Evolutionary conservation across 2,113 vertebrate genomes (phyloP).

Genomic region (Barbus barbus): DNA sequence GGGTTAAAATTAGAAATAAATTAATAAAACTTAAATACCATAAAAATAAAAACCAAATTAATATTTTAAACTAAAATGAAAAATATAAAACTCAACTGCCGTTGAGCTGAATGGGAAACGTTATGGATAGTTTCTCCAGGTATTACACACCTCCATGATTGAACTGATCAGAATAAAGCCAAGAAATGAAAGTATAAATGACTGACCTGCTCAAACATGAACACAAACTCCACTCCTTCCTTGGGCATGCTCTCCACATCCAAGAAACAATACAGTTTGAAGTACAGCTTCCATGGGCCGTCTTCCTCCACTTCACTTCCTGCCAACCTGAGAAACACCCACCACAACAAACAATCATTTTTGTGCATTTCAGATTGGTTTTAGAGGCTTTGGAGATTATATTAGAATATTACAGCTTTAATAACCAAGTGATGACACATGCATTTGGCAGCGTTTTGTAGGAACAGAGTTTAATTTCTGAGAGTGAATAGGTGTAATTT

Average conservation of each 20-base stretch:
- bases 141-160: neutral
- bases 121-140: neutral
- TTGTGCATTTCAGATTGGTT: neutral
- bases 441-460: neutral
- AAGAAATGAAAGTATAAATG: neutral
- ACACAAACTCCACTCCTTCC: slow-evolving; percentile 91
- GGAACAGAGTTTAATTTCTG: neutral
- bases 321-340: slow-evolving; percentile 72
- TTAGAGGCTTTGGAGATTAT: neutral
- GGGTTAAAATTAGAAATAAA: no score
- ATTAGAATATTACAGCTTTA: neutral
- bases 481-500: slow-evolving; percentile 41
- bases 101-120: neutral
- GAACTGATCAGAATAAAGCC: neutral
- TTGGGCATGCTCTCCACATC: slow-evolving; percentile 89
- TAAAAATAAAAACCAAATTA: no score
- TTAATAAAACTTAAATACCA: no score
- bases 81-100: neutral
- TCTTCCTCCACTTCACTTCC: slow-evolving; percentile 82
- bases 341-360: neutral
- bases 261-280: slow-evolving; percentile 94
- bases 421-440: neutral
- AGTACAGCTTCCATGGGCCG: slow-evolving; percentile 88
- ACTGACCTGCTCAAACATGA: slow-evolving; percentile 93
- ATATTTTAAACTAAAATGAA: neutral